Evolutionary conservation across 2,888 invertebrate species (phyloP), one percentile per base, ranked within the genome.

Genomic region (Deroplatys truncata): DNA sequence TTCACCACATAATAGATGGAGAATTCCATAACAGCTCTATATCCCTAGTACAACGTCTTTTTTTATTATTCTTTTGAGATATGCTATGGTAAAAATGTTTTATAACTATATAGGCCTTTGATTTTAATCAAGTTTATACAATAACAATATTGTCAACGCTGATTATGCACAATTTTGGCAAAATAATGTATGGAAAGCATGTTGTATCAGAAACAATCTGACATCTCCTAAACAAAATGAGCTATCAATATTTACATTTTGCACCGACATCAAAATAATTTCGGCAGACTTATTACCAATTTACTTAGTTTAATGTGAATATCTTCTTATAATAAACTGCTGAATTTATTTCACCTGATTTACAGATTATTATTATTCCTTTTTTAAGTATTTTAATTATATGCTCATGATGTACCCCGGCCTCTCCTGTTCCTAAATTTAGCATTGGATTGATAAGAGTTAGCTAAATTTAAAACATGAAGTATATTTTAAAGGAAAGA

Each of bases 71-170:
- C 56, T 72, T 84, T 84, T 35, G 20, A 90, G 88, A 88, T 90
- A 90, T 86, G 88, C 90, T 89, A 90, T 89, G 82, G 88, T 90
- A 89, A 88, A 90, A 89, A 89, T 89, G 82, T 88, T 90, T 89
- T 89, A 89, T 88, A 89, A 86, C 89, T 89, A 89, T 89, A 89
- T 90, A 90, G 90, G 90, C 90, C 90, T 90, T 90, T 87, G 84
- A 90, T 90, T 88, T 89, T 88, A 90, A 90, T 88, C 88, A 90
- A 89, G 86, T 90, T 89, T 90, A 88, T 88, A 88, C 88, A 84
- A 88, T 91, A 91, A 91, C 91, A 90, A 91, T 91, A 91, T 91
- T 91, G 91, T 91, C 91, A 91, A 90, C 89, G 90, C 91, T 90
- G 90, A 90, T 90, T 88, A 89, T 86, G 86, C 29, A 72, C 20